Conservation (phyloP, 2,888 invertebrate species). For the Agrypnus murinus region DNA sequence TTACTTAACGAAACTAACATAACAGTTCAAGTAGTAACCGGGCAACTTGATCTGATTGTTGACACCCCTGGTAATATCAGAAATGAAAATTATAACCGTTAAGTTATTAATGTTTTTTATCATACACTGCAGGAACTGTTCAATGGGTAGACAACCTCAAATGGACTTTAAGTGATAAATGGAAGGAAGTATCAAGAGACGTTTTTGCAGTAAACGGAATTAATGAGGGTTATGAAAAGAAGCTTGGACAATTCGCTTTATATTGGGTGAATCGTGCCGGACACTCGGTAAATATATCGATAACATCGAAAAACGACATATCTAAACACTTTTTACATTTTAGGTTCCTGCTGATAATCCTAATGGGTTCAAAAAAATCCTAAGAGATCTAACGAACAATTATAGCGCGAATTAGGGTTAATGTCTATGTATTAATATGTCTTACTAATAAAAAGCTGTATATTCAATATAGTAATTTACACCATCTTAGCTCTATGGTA, state of each 20-base stretch:
- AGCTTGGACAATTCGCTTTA: constrained; percentile 79
- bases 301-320: neutral
- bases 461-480: too few species aligned
- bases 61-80: constrained; percentile 80
- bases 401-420: too few species aligned
- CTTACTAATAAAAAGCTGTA: too few species aligned
- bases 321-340: constrained; percentile 1
- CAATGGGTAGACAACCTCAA: constrained; percentile 82
- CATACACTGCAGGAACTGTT: constrained; percentile 56
- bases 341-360: constrained; percentile 41
- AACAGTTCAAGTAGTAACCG: constrained; percentile 81
- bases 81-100: neutral
- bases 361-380: constrained; percentile 23
- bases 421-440: too few species aligned
- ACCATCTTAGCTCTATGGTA: too few species aligned
- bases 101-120: too few species aligned
- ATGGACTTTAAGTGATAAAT: constrained; percentile 77
- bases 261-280: constrained; percentile 87
- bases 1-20: constrained; percentile 80
- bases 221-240: constrained; percentile 84
- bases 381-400: constrained; percentile 18
- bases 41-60: constrained; percentile 89
- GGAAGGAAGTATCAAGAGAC: constrained; percentile 73
- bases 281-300: constrained; percentile 78
- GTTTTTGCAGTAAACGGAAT: constrained; percentile 77